Percentiles rank a stretch among this genome's conserved stretches.
Conservation (phyloP, 2,797 vertebrate genomes). For the Chiloscyllium punctatum region DNA sequence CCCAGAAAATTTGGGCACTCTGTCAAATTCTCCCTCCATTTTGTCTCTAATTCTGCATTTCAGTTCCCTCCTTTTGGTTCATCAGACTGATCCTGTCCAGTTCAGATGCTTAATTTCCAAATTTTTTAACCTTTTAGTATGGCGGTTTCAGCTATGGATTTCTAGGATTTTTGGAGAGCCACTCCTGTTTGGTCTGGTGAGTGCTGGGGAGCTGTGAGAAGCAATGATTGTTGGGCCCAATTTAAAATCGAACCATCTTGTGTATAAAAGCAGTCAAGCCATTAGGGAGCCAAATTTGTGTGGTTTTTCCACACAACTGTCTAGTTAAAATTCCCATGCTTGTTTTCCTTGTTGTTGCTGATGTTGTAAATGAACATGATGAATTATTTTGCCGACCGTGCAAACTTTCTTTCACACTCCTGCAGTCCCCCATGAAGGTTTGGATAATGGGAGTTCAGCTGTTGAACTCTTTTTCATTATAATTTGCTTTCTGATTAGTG, state of each 20-base stretch:
- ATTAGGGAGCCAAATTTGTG: slow-evolving; percentile 30
- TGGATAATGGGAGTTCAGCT: background rate
- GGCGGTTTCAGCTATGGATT: background rate
- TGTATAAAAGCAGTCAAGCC: slow-evolving; percentile 24
- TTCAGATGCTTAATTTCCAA: background rate
- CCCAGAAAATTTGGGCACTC: background rate
- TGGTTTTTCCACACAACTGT: background rate
- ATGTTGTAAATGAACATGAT: background rate
- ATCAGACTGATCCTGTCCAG: background rate
- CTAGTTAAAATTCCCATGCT: background rate
- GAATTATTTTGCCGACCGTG: background rate
- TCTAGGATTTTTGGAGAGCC: background rate
- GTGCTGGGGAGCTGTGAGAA: slow-evolving; percentile 47
- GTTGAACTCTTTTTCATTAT: background rate
- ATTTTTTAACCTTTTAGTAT: background rate
- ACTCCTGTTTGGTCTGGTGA: slow-evolving; percentile 38
- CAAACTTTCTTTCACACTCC: background rate
- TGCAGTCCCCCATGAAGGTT: background rate
- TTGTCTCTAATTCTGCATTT: background rate
- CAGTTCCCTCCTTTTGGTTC: background rate
- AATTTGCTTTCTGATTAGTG: slow-evolving; percentile 38
- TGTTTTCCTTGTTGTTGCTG: background rate
- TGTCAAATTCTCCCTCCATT: background rate
- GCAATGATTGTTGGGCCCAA: background rate
- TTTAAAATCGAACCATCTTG: background rate